Conservation (phyloP, 2,888 invertebrate genomes). For the Gastrophysa polygoni region DNA sequence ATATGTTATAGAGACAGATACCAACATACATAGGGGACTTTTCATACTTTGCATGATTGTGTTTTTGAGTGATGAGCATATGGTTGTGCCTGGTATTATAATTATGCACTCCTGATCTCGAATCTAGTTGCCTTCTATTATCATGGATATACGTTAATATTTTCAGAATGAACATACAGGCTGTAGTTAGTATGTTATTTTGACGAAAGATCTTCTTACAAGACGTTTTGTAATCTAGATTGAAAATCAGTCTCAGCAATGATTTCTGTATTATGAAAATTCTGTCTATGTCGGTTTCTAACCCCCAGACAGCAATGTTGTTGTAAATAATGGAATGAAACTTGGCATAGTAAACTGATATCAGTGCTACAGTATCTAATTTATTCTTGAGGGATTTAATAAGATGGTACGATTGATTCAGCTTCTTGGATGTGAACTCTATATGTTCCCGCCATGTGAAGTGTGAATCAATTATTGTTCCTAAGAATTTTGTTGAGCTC, state of each 20-base stretch:
- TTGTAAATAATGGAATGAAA: constrained; percentile 8
- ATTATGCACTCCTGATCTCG: background rate
- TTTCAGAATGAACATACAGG: background rate
- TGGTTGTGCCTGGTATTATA: background rate
- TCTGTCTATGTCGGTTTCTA: background rate
- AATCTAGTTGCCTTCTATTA: constrained; percentile 2
- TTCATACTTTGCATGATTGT: background rate
- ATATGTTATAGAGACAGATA: background rate
- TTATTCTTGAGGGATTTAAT: constrained; percentile 3
- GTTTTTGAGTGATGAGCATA: background rate
- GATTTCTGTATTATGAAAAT: constrained; percentile 6
- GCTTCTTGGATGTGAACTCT: constrained; percentile 5
- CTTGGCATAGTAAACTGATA: background rate
- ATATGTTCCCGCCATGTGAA: constrained; percentile 1
- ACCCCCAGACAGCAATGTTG: background rate
- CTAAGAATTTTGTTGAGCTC: constrained; percentile 1
- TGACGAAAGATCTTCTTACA: background rate
- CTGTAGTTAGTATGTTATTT: background rate
- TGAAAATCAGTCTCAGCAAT: constrained; percentile 3
- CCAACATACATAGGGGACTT: background rate
- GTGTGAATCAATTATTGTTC: background rate
- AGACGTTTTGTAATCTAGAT: constrained; percentile 1
- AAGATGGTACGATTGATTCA: constrained; percentile 9
- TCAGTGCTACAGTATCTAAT: background rate
- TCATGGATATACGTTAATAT: constrained; percentile 3